A percentile compares a stretch with the other conserved stretches of the same genome.
phyloP scores from a whole-genome alignment of 2,113 vertebrate genomes.

The Lipophrys pholis region DNA sequence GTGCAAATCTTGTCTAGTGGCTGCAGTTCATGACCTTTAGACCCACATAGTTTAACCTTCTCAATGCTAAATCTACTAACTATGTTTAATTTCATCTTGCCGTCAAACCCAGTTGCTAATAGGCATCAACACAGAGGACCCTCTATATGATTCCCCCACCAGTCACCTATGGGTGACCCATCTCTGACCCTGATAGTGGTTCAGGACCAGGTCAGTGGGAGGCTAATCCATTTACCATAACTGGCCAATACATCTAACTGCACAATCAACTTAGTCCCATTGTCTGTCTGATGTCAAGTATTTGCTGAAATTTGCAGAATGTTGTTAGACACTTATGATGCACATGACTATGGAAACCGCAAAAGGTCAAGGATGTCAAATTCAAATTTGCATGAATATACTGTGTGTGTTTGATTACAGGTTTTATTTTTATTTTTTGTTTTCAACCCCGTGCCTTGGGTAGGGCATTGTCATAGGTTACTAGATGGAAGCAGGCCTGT shows the following conservation, averaged over 20 bases:
- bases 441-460: not conserved
- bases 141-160: conserved; percentile 32
- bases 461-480: too few species aligned
- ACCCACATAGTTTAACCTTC: conserved; percentile 38
- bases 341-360: conserved; percentile 30
- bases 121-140: conserved; percentile 41
- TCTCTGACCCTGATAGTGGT: conserved; percentile 54
- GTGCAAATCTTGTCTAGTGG: too few species aligned
- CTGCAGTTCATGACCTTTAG: not conserved
- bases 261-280: conserved; percentile 62
- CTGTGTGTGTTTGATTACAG: not conserved
- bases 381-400: not conserved
- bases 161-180: conserved; percentile 51
- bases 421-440: not conserved
- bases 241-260: conserved; percentile 38
- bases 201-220: conserved; percentile 59
- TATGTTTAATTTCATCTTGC: conserved; percentile 42
- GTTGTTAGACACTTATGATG: conserved; percentile 14
- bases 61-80: conserved; percentile 47
- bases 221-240: conserved; percentile 67
- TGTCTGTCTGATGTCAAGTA: conserved; percentile 45
- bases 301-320: conserved; percentile 31
- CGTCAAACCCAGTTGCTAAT: conserved; percentile 36
- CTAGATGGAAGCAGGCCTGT: not conserved
- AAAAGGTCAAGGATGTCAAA: not conserved